These are phyloP conservation scores for Zootoca vivipara DNA, from an alignment of 2,113 vertebrate species.

Conservation along the genomic window DNA sequence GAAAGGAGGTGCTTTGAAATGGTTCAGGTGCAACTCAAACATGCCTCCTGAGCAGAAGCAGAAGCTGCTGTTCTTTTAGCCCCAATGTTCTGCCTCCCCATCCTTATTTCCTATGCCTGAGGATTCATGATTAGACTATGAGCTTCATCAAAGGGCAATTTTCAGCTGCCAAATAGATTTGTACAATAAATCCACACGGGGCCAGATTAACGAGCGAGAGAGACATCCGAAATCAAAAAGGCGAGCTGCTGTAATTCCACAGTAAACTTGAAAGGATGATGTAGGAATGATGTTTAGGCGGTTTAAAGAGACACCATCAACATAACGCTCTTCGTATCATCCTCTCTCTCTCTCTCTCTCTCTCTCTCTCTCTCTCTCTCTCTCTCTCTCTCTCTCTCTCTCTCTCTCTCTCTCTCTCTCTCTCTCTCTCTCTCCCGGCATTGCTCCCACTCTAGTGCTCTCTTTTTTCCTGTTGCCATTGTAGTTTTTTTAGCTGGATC, in stretches of 20 bases:
- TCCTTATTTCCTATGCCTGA: constrained; percentile 49
- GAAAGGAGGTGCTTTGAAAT: constrained; percentile 42
- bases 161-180: constrained; percentile 69
- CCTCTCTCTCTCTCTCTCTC: constrained; percentile 1
- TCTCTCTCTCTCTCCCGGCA: background rate
- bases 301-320: constrained; percentile 41
- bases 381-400: background rate
- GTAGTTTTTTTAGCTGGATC: background rate
- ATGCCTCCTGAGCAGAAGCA: constrained; percentile 50
- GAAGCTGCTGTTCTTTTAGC: constrained; percentile 37
- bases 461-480: background rate
- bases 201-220: constrained; percentile 67
- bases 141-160: constrained; percentile 66
- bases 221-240: constrained; percentile 67
- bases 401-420: background rate
- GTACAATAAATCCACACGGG: constrained; percentile 65
- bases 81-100: constrained; percentile 42
- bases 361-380: background rate
- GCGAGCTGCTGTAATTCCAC: constrained; percentile 62
- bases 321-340: constrained; percentile 33
- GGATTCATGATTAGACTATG: constrained; percentile 55
- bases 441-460: background rate
- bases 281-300: constrained; percentile 46
- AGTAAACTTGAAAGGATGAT: constrained; percentile 63
- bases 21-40: constrained; percentile 43